Evolutionary conservation across 2,113 vertebrate genomes (phyloP).

Genomic region (Amphiprion ocellaris): DNA sequence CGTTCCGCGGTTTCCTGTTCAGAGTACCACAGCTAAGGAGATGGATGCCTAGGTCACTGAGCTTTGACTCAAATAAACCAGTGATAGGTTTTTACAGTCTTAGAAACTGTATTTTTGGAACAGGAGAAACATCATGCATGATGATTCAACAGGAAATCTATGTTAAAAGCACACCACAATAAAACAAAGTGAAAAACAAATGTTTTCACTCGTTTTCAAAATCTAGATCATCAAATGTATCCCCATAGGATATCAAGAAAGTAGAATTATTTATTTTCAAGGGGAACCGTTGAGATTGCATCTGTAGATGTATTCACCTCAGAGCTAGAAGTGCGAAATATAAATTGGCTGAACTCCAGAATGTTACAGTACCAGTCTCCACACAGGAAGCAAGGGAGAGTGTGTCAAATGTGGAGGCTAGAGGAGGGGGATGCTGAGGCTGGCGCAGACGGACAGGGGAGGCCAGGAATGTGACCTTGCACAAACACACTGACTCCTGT

Average conservation of each 20-base stretch:
- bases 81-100: neutral
- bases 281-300: neutral
- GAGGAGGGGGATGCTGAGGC: conserved; percentile 28
- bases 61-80: neutral
- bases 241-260: neutral
- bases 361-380: conserved; percentile 34
- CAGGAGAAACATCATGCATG: neutral
- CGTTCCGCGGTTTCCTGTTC: conserved; percentile 70
- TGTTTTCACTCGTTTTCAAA: neutral
- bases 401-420: conserved; percentile 56
- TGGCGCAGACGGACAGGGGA: conserved; percentile 49
- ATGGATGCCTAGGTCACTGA: conserved; percentile 17
- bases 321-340: conserved; percentile 41
- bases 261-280: neutral
- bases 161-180: neutral
- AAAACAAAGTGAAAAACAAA: neutral
- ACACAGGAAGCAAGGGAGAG: conserved; percentile 58
- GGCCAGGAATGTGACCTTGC: conserved; percentile 77
- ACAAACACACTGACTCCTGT: conserved; percentile 60
- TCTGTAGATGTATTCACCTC: conserved; percentile 30
- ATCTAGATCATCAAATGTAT: neutral
- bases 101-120: neutral
- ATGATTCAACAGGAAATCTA: conserved; percentile 1
- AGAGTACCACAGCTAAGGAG: conserved; percentile 9
- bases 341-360: conserved; percentile 44